Evolutionary conservation across 2,113 vertebrate genomes (phyloP).

Genomic region (Tragelaphus strepsiceros): DNA sequence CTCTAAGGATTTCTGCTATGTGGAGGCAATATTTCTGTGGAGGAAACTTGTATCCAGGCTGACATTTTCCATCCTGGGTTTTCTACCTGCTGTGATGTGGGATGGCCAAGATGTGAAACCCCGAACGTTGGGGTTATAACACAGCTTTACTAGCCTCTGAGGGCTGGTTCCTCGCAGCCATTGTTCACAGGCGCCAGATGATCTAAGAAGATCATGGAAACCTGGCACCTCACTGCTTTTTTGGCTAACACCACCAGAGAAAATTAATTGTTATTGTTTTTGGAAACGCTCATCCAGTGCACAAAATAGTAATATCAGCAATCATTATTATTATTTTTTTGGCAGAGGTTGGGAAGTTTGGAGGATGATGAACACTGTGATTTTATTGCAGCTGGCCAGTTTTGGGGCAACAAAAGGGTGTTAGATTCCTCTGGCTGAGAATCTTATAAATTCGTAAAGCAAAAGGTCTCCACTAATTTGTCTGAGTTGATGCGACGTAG

Average conservation of each 20-base stretch:
- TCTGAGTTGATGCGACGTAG: neutral
- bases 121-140: slow-evolving; percentile 46
- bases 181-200: slow-evolving; percentile 65
- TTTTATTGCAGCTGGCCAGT: slow-evolving; percentile 27
- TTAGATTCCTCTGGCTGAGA: slow-evolving; percentile 44
- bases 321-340: slow-evolving; percentile 1
- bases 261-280: slow-evolving; percentile 72
- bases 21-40: slow-evolving; percentile 66
- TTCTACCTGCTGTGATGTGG: slow-evolving; percentile 71
- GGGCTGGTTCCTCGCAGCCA: slow-evolving; percentile 52
- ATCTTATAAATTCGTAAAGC: slow-evolving; percentile 15
- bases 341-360: neutral
- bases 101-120: slow-evolving; percentile 59
- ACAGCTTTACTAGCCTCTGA: slow-evolving; percentile 48
- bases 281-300: slow-evolving; percentile 43
- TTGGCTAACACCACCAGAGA: slow-evolving; percentile 55
- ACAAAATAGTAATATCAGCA: slow-evolving; percentile 50
- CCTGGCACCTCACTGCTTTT: slow-evolving; percentile 59
- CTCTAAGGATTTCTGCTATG: slow-evolving; percentile 65
- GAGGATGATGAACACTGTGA: slow-evolving; percentile 6
- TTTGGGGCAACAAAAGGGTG: neutral
- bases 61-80: slow-evolving; percentile 69
- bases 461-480: neutral
- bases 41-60: slow-evolving; percentile 63
- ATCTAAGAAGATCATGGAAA: slow-evolving; percentile 59